These are phyloP conservation scores for Ramphastos sulfuratus DNA, from an alignment of 2,113 vertebrate species.

Conservation along the genomic window DNA sequence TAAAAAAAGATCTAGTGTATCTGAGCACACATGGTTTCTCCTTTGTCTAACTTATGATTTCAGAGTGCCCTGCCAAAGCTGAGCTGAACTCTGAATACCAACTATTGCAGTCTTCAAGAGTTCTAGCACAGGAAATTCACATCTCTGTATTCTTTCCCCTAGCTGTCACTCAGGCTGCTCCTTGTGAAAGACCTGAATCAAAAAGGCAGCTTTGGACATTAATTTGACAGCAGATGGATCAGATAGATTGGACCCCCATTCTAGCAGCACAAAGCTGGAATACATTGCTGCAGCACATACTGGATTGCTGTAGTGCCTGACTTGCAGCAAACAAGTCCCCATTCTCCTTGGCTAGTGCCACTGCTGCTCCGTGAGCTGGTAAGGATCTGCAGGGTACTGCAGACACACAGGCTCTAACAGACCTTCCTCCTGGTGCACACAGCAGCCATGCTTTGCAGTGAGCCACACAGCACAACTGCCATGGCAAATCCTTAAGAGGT, in stretches of 20 bases:
- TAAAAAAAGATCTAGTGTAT: conserved; percentile 37
- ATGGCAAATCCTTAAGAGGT: neutral
- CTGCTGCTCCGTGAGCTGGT: neutral
- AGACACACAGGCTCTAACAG: neutral
- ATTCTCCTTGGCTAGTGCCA: neutral
- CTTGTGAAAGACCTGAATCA: conserved; percentile 51
- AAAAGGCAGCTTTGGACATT: conserved; percentile 57
- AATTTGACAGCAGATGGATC: conserved; percentile 58
- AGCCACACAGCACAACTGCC: neutral
- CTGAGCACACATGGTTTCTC: conserved; percentile 27
- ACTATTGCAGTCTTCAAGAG: conserved; percentile 39
- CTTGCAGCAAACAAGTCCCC: neutral
- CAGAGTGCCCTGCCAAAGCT: conserved; percentile 44
- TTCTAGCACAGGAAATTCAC: conserved; percentile 49
- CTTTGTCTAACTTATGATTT: conserved; percentile 48
- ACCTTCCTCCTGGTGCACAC: neutral
- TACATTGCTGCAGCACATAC: neutral
- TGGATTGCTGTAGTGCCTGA: neutral
- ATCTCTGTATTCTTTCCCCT: conserved; percentile 30
- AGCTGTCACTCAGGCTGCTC: conserved; percentile 40
- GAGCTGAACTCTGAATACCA: conserved; percentile 61
- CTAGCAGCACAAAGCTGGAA: conserved; percentile 12
- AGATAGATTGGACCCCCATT: neutral
- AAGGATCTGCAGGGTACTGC: neutral
- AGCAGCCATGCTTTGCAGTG: neutral